Percentiles rank a stretch among this genome's conserved stretches.
Conservation (phyloP, 2,797 vertebrate species). For the Phrynocephalus forsythii region DNA sequence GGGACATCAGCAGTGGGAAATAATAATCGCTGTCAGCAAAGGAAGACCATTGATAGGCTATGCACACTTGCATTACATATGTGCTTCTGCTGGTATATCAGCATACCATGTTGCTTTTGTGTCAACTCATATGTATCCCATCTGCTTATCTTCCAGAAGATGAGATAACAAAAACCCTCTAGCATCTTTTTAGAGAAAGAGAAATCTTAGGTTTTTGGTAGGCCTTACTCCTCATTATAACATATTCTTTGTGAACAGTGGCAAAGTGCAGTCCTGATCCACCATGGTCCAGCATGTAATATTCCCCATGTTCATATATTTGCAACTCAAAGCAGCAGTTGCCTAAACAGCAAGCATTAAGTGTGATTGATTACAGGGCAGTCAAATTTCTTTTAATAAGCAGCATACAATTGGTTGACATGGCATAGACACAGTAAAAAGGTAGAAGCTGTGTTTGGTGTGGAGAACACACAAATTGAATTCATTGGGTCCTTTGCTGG, state of each 20-base stretch:
- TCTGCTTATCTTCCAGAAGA: neutral
- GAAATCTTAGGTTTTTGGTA: neutral
- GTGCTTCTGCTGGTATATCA: no score
- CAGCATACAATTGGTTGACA: neutral
- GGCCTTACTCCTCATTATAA: neutral
- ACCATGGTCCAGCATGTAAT: neutral
- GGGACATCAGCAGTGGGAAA: no score
- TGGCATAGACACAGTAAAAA: neutral
- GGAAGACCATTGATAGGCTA: no score
- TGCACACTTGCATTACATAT: no score
- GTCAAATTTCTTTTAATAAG: conserved; percentile 18
- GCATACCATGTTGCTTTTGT: neutral
- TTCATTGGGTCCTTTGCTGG: conserved; percentile 15
- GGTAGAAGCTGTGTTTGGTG: neutral
- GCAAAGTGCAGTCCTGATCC: neutral
- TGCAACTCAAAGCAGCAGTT: conserved; percentile 3
- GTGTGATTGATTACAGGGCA: neutral
- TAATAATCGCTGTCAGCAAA: no score
- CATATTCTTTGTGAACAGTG: neutral
- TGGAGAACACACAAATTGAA: neutral
- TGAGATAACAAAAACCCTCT: neutral
- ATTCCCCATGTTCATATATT: neutral
- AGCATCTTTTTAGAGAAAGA: neutral
- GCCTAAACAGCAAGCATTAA: conserved; percentile 1
- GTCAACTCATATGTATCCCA: no score